Percentiles rank a stretch among this genome's conserved stretches.
Conservation (phyloP, 2,888 invertebrate species). For the Trachelus tabidus region DNA sequence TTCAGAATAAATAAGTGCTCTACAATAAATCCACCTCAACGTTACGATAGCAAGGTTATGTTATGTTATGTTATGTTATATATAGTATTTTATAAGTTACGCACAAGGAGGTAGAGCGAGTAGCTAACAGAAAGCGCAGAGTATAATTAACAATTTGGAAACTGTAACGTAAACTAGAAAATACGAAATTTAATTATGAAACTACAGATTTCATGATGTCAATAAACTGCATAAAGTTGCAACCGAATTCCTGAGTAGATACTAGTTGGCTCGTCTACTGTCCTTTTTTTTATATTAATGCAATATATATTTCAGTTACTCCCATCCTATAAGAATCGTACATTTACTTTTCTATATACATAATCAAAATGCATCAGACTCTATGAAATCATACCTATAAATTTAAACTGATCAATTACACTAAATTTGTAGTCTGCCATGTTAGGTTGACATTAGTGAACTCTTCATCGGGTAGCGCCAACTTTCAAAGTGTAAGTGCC, state of each 20-base stretch:
- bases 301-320: too few relatives aligned
- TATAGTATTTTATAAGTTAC: not conserved
- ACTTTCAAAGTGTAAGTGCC: not conserved
- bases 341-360: not conserved
- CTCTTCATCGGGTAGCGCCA: not conserved
- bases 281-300: not conserved
- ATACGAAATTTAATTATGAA: not conserved
- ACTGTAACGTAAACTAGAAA: not conserved
- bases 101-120: not conserved
- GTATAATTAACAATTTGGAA: not conserved
- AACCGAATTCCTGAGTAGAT: not conserved
- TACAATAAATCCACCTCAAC: not conserved
- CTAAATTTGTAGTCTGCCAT: not conserved
- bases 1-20: not conserved
- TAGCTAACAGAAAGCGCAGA: not conserved
- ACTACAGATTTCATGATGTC: not conserved
- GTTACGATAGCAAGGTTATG: not conserved
- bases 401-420: not conserved
- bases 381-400: not conserved
- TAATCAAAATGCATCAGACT: too few relatives aligned
- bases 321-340: not conserved
- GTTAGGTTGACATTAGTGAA: not conserved
- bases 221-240: not conserved
- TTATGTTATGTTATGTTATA: too few relatives aligned
- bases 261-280: not conserved